Conservation (phyloP, 2,113 vertebrate species). For the Rhinoderma darwinii region DNA sequence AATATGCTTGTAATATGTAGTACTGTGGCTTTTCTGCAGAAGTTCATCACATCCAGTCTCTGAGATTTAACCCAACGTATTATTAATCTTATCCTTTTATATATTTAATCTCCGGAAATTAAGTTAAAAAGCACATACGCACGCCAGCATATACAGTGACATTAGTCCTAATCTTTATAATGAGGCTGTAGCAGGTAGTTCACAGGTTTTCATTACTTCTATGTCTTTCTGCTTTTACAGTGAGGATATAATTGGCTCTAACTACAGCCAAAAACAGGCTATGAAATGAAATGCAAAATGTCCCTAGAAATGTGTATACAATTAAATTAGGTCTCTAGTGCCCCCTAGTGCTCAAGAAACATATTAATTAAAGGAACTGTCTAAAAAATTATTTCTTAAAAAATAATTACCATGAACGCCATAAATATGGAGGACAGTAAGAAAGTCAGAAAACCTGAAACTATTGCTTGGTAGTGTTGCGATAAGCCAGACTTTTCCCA, state of each 20-base stretch:
- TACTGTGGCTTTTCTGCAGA: not conserved
- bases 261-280: not conserved
- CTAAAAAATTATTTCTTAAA: no score
- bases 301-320: not conserved
- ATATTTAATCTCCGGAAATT: not conserved
- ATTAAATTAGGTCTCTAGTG: not conserved
- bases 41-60: not conserved
- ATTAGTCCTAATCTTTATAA: not conserved
- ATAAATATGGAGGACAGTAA: no score
- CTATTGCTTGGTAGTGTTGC: no score
- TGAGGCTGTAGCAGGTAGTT: not conserved
- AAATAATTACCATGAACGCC: no score
- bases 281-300: not conserved
- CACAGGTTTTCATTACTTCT: not conserved
- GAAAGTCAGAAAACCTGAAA: no score
- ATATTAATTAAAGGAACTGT: no score
- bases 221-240: not conserved
- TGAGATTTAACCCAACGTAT: not conserved
- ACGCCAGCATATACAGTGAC: not conserved
- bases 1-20: not conserved
- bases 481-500: no score
- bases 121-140: not conserved
- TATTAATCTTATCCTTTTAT: not conserved
- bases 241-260: not conserved
- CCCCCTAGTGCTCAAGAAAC: not conserved